Evolutionary conservation across 2,797 vertebrate species (phyloP), one percentile per base, ranked within the genome.

Genomic region (Falco peregrinus): DNA sequence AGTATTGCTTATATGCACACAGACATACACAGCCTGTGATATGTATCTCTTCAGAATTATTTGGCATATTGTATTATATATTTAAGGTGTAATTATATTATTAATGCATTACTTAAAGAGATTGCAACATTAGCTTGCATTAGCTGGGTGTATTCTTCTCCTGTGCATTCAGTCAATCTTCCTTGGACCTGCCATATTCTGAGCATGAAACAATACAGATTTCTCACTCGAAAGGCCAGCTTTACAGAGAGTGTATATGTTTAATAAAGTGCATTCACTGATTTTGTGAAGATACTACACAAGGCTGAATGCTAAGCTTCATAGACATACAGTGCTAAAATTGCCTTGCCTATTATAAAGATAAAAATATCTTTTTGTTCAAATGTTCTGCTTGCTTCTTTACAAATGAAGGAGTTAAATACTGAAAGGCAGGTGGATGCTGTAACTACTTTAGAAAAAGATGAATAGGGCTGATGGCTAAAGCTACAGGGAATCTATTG

Each of bases 401-500:
- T 98, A 97, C 97, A 98, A 98, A 98, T 97, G 98, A 98, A 98
- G 97, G 97, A 98, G 97, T 98, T 98, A 98, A 98, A 98, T 97
- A 97, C 97, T 97, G 96, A 96, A 98, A 98, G 97, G 98, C 98
- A 98, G 98, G 98, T 98, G 98, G 98, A 96, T 97, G 96, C 97
- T 95, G 96, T 97, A 86, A 91, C 97, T 98, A 96, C 97, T 98
- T 98, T 98, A 98, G 97, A 98, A 98, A 94, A 91, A 96, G 97
- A 98, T 98, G 98, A 98, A 98, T 98, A 98, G 98, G 93, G 96
- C 97, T 97, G 97, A 98, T 97, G 96, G 97, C 97, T 96, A 95
- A 97, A 98, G 95, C 98, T 98, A 98, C 98, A 94, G 98, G 98
- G 98, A 98, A 98, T 97, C 98, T 98, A 98, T 98, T 98, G 98